Evolutionary conservation across 2,888 invertebrate species (phyloP).

Genomic region (Clitarchus hookeri): DNA sequence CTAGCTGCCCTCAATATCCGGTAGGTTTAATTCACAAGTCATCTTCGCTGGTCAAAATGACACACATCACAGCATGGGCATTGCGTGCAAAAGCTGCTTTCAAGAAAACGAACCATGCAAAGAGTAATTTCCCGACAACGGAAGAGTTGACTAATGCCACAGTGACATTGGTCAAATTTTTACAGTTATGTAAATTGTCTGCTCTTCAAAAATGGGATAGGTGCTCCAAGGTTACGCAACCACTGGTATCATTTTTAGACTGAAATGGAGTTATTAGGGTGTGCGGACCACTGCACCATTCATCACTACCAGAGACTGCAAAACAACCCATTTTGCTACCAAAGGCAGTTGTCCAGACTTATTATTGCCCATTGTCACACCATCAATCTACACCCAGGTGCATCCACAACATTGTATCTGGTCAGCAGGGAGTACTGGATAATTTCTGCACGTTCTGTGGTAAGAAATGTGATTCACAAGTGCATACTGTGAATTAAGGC

Average conservation of each 20-base stretch:
- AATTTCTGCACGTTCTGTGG: not conserved
- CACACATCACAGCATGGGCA: too few species aligned
- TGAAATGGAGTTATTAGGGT: not conserved
- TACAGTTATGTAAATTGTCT: not conserved
- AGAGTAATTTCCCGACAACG: too few species aligned
- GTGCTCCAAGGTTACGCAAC: not conserved
- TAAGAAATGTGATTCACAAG: not conserved
- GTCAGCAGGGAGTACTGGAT: not conserved
- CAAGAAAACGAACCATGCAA: too few species aligned
- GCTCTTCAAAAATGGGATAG: not conserved
- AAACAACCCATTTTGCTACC: not conserved
- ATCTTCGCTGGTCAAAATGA: too few species aligned
- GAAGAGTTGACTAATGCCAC: too few species aligned
- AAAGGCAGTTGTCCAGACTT: not conserved
- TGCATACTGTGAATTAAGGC: not conserved
- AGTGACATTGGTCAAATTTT: not conserved
- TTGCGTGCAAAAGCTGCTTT: too few species aligned
- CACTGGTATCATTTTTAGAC: not conserved
- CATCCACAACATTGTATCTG: not conserved
- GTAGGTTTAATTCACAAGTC: too few species aligned
- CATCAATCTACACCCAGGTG: not conserved
- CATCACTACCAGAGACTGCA: too few species aligned
- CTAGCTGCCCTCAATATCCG: too few species aligned
- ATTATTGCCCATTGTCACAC: not conserved
- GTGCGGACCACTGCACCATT: not conserved